Evolutionary conservation across 37 sponge, comb jelly and placozoan genomes (phyloP), one percentile per base, ranked within the genome.

Genomic region (Ianthella basta): DNA sequence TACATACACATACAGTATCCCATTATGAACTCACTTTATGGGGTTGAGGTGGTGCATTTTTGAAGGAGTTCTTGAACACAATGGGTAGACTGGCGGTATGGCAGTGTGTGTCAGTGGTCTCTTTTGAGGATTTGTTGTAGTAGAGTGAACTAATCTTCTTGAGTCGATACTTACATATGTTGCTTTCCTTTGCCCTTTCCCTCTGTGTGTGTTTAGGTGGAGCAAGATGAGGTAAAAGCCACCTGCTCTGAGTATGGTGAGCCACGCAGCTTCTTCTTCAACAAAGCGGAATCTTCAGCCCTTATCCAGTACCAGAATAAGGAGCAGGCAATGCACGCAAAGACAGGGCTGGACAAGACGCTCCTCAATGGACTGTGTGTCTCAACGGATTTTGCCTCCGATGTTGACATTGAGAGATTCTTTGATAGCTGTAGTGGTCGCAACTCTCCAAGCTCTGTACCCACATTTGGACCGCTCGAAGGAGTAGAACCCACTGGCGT

Each of bases 211-310:
- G 30, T n/a, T n/a, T 56, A 92, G 93, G 36, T 92, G 23, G 81
- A 84, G 33, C 73, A 81, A 30, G 60, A 81, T 0, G 66, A 85
- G 10, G 24, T 93, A 35, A 74, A 85, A 32, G 91, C 87, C 24
- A 55, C 72, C 44, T 90, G 88, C 80, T 59, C 64, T 40, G 86
- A 88, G 59, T 85, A 60, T 85, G 94, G 94, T 13, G 56, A 53
- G n/a, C 34, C 85, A 2, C 60, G 79, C 70, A 72, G 10, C 40
- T 86, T 64, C 55, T 59, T 66, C 63, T 35, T 88, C 19, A 60
- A 54, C 32, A 64, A 83, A 21, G 34, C 24, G 20, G 36, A 56
- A 33, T 86, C 85, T 30, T 63, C 16, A 32, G 88, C 82, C 29
- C 40, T 93, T 10, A 67, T 90, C n/a, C 65, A 80, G 41, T 93